A percentile compares a stretch with the other conserved stretches of the same genome.
Conservation (phyloP, 2,113 vertebrate genomes). For the Puffinus mauretanicus region DNA sequence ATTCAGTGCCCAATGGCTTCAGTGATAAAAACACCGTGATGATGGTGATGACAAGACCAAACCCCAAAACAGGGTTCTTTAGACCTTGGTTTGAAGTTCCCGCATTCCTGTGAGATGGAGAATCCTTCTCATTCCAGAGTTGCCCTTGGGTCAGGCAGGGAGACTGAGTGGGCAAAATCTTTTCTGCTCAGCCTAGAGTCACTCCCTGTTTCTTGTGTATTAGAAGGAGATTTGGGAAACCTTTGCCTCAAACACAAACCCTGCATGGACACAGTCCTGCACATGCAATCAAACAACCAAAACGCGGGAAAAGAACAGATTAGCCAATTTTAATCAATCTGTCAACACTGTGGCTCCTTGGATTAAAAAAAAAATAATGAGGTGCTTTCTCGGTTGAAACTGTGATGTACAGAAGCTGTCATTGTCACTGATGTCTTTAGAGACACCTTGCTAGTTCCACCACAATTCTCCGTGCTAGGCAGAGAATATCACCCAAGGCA, state of each 20-base stretch:
- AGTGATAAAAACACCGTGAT: background rate
- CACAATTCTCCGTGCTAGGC: accelerated
- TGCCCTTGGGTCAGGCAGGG: background rate
- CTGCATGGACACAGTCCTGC: background rate
- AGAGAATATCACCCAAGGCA: background rate
- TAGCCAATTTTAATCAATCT: background rate
- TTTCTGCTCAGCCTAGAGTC: background rate
- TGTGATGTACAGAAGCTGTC: background rate
- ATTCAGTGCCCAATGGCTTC: background rate
- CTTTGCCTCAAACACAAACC: background rate
- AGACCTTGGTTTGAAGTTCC: background rate
- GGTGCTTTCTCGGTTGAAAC: background rate
- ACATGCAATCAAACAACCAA: background rate
- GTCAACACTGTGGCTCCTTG: background rate
- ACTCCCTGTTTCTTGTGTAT: background rate
- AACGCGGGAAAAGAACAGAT: background rate
- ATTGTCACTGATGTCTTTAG: background rate
- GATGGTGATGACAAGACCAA: background rate
- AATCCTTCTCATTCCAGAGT: background rate
- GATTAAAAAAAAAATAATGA: background rate
- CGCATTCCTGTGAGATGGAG: background rate
- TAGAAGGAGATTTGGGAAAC: background rate
- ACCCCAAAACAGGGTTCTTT: background rate
- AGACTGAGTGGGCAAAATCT: background rate
- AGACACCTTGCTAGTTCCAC: background rate